phyloP scores from a whole-genome alignment of 2,888 invertebrate species.

The Ashinkailepas kermadecensis region DNA sequence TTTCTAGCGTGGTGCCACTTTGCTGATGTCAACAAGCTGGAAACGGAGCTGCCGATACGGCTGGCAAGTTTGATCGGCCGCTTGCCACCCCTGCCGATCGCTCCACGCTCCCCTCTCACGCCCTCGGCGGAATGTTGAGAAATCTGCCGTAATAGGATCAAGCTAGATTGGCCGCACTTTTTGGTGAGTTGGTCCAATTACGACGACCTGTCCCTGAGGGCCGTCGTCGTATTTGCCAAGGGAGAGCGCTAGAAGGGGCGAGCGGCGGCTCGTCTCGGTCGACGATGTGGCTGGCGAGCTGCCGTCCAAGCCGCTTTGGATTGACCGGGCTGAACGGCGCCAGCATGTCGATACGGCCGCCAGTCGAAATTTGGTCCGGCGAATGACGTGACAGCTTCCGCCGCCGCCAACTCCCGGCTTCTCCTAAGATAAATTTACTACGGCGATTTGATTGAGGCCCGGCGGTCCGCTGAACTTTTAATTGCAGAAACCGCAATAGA shows the following conservation, averaged over 20 bases:
- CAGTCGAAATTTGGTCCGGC: too few relatives aligned
- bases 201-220: neutral
- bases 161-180: conserved; percentile 19
- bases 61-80: neutral
- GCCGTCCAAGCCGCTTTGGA: too few relatives aligned
- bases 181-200: conserved; percentile 22
- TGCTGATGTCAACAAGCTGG: too few relatives aligned
- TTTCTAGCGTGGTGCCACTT: too few relatives aligned
- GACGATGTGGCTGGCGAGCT: neutral
- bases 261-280: neutral
- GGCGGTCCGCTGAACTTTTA: conserved; percentile 10
- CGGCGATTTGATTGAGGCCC: conserved; percentile 1
- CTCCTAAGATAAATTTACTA: neutral
- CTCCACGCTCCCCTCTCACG: neutral
- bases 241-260: neutral
- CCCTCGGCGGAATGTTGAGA: neutral
- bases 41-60: too few relatives aligned
- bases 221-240: neutral
- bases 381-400: neutral
- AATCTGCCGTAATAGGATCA: conserved; percentile 18
- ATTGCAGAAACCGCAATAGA: conserved; percentile 16
- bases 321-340: neutral
- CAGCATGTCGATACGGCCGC: neutral
- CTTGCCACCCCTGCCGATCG: conserved; percentile 3
- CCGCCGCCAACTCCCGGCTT: neutral